A percentile compares a stretch with the other conserved stretches of the same genome.
These are phyloP conservation scores for Plecotus auritus DNA, from an alignment of 2,113 vertebrate genomes.

Conservation along the genomic window DNA sequence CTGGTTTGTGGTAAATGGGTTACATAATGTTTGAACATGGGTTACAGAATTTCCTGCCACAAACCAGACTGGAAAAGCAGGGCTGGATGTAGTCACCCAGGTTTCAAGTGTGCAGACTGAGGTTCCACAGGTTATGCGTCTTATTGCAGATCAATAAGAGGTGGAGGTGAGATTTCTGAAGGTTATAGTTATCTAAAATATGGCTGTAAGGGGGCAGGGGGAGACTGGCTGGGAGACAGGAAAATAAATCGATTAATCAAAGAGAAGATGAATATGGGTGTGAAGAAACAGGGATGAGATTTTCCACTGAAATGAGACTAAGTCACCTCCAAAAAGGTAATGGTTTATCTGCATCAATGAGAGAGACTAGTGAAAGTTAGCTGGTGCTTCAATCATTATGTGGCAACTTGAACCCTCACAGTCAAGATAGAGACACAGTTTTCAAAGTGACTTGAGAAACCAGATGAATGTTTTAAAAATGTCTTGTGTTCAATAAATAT, in stretches of 20 bases:
- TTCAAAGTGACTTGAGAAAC: conserved; percentile 55
- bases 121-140: neutral
- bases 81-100: neutral
- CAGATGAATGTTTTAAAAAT: conserved; percentile 65
- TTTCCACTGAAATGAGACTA: neutral
- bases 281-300: neutral
- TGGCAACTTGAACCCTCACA: neutral
- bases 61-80: neutral
- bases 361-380: neutral
- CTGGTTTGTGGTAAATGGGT: neutral
- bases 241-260: neutral
- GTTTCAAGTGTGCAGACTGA: neutral
- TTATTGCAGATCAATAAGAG: neutral
- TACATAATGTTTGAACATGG: neutral
- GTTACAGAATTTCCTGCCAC: neutral
- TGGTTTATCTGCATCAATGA: neutral
- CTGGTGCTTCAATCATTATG: neutral
- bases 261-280: neutral
- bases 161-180: neutral
- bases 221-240: neutral
- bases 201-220: neutral
- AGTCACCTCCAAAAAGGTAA: neutral
- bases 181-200: neutral
- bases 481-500: conserved; percentile 72
- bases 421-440: neutral